Evolutionary conservation across 2,888 invertebrate species (phyloP), one percentile per base, ranked within the genome.

Genomic region (Eupithecia subumbrata): DNA sequence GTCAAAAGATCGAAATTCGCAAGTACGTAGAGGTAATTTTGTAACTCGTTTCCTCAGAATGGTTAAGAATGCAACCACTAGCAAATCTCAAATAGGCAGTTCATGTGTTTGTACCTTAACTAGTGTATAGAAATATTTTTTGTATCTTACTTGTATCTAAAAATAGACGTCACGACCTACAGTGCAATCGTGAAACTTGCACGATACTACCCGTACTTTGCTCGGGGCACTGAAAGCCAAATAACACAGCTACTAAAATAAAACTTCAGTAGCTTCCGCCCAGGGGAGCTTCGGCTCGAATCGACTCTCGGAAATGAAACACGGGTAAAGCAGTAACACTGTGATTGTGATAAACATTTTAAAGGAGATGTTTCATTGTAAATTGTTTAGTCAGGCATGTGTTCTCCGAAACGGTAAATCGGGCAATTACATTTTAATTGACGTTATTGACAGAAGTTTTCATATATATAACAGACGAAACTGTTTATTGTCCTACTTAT

Each of bases 271-370:
- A 22, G 18, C 63, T 30, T 64, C 63, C 37, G 70, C 73, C 60
- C 48, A 22, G 48, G 67, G 73, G 67, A 71, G 71, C 60, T 60
- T 43, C 63, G 18, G 71, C 43, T 40, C 12, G 37, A 48, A 52
- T 69, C 64, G 72, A 74, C 66, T 72, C 69, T 25, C n/a, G 37
- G 66, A 48, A 72, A 63, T 22, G 18, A 66, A 67, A 40, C 25
- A 12, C 4, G 34, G 64, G 45, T 63, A n/a, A 67, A 76, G 72
- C 72, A 67, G 69, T 77, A 72, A 67, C 67, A 69, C 37, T 77
- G 74, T 56, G 52, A 56, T 56, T 77, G 74, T 56, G n/a, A 56
- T 22, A 56, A 76, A 69, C 60, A 71, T 67, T 56, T 64, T 70
- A 8, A 56, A 72, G 9, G 37, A 68, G 56, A 63, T 60, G 34